A percentile compares a stretch with the other conserved stretches of the same genome.
Evolutionary conservation across 2,113 vertebrate genomes (phyloP).

Genomic region (Heptranchias perlo): DNA sequence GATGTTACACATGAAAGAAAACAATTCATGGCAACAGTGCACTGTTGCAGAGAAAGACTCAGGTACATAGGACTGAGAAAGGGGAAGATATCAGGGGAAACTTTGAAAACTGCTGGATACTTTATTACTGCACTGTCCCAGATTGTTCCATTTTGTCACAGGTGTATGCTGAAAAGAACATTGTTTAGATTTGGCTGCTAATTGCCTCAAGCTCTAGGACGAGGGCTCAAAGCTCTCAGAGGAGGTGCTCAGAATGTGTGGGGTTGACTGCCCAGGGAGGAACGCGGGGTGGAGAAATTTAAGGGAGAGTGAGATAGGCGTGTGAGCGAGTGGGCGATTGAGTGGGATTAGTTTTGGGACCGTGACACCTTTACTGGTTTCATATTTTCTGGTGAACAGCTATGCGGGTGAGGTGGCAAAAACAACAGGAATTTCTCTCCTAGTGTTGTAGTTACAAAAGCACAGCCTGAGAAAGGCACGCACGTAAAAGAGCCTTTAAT

Average conservation of each 20-base stretch:
- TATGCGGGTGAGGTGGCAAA: neutral
- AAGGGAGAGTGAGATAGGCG: too few relatives aligned
- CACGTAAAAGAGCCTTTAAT: conserved; percentile 26
- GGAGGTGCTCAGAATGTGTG: neutral
- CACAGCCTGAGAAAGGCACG: neutral
- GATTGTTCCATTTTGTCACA: neutral
- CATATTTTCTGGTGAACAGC: neutral
- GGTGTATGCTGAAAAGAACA: neutral
- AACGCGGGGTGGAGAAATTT: too few relatives aligned
- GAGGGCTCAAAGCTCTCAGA: neutral
- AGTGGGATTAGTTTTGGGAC: neutral
- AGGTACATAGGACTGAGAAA: neutral
- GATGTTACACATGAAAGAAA: neutral
- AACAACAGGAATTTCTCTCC: neutral
- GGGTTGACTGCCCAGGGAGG: neutral
- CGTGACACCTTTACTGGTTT: neutral
- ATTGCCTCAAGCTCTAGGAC: neutral
- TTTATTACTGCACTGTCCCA: neutral
- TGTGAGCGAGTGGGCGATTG: neutral
- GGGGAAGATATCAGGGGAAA: neutral
- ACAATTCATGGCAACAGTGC: neutral
- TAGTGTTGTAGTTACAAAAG: neutral
- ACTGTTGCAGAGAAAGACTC: neutral
- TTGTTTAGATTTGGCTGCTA: neutral
- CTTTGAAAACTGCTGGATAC: too few relatives aligned